Evolutionary conservation across 2,888 invertebrate genomes (phyloP), one percentile per base, ranked within the genome.

Genomic region (Chalcis sispes): DNA sequence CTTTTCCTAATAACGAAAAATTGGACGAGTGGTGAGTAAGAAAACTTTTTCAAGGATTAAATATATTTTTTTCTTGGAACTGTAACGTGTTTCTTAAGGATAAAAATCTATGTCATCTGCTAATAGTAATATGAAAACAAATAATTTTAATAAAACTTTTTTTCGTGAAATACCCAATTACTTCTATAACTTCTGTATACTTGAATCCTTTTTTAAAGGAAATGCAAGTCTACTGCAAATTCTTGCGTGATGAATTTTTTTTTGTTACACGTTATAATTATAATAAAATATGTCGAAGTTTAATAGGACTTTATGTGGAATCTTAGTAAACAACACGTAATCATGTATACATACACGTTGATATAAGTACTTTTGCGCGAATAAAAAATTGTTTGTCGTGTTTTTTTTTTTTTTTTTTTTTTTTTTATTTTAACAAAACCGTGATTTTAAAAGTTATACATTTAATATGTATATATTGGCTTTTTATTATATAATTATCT

Each of bases 151-250:
- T 42, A 23, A 73, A 27, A n/a, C n/a, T n/a, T n/a, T 61, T 59
- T 27, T 52, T 64, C 54, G 70, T 73, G 77, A 77, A 77, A 77
- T 77, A 77, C 65, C 64, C 70, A 73, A 77, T 77, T 77, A 61
- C 29, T 27, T 54, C 65, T 66, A 40, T 64, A 66, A 73, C 66
- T 77, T 70, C 56, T 70, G 65, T 71, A 73, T 77, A 77, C 67
- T 72, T 77, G 71, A 75, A 75, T 77, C 77, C 77, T 77, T 66
- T 65, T 72, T 58, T 50, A 56, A 77, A 74, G 74, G 72, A 77
- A 77, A 77, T 71, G 69, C 72, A 72, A 72, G 58, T 23, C 75
- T 69, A 64, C 77, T 77, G 77, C 77, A 77, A 77, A 77, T 77
- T 77, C 74, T 75, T 69, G 67, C 54, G 67, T 59, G 58, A 67